phyloP scores from a whole-genome alignment of 92 coral and sea anemone species.

The Plumapathes pennacea region DNA sequence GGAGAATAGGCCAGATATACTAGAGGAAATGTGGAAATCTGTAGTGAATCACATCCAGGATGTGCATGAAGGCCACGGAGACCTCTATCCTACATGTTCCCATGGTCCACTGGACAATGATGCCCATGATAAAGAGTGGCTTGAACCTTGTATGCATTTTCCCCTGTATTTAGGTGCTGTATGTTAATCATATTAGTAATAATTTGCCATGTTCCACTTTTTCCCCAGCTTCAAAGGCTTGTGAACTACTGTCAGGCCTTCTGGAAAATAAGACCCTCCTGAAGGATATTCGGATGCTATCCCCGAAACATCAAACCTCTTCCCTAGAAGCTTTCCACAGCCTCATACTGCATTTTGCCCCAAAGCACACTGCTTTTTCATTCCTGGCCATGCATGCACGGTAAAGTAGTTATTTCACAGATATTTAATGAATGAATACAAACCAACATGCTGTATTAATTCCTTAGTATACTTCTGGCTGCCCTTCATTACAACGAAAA shows the following conservation, averaged over 20 bases:
- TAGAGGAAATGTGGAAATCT: constrained; percentile 17
- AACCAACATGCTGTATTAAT: neutral
- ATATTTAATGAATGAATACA: neutral
- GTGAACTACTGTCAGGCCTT: constrained; percentile 5
- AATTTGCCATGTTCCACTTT: neutral
- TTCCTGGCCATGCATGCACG: constrained; percentile 30
- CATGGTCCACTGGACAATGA: constrained; percentile 20
- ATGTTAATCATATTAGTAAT: neutral
- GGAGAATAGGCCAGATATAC: neutral
- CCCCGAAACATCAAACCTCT: constrained; percentile 24
- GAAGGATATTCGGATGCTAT: constrained; percentile 18
- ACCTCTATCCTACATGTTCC: constrained; percentile 3
- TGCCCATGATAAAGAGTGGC: constrained; percentile 10
- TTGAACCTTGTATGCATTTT: constrained; percentile 3
- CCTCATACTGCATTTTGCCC: constrained; percentile 29
- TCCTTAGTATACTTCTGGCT: constrained; percentile 17
- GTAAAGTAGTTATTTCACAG: neutral
- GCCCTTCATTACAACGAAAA: constrained; percentile 38
- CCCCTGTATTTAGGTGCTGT: neutral
- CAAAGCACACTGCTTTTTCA: constrained; percentile 29
- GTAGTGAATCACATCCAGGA: constrained; percentile 11
- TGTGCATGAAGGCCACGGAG: constrained; percentile 5
- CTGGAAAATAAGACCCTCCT: constrained; percentile 3
- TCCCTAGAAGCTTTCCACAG: constrained; percentile 38
- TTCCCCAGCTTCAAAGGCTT: constrained; percentile 15